Evolutionary conservation across 1,140 invertebrate species (phyloP), one percentile per base, ranked within the genome.

Genomic region (Holcopasites calliopsidis): DNA sequence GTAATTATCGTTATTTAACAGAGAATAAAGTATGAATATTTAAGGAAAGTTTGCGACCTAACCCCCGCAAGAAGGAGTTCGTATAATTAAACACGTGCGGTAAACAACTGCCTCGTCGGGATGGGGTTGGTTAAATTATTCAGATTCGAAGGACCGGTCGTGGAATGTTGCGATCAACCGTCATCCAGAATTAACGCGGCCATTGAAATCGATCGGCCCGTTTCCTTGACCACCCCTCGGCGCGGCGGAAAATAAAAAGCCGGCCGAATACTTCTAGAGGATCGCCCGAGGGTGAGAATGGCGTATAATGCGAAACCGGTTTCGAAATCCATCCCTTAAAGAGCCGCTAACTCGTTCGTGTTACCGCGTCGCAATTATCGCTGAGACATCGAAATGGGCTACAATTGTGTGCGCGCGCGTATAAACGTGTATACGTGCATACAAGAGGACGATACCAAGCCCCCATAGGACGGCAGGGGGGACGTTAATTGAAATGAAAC

Each of bases 401-500:
- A 64, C 52, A 68, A 52, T 35, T n/a, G 26, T 40, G 35, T 23
- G 47, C 13, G 33, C n/a, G 16, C n/a, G 40, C 26, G 62, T 18
- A 35, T n/a, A n/a, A n/a, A n/a, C 35, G 23, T 60, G 38, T 31
- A 61, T 16, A 44, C 26, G 2, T 26, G 31, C 31, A 38, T 54
- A 42, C 38, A 42, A 60, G 26, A 40, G 35, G 44, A 21, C 55
- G 62, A 54, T 57, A 58, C 44, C 61, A 61, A 79, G 77, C 80
- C 81, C n/a, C 77, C 70, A 44, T 55, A 70, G 60, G 76, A 79
- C 76, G 72, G n/a, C n/a, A n/a, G n/a, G 73, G 85, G 75, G 85
- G 77, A 84, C 84, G 85, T 87, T 87, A 88, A 88, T 88, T 86
- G 84, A 88, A 88, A 88, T 87, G 86, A 88, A 87, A 88, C 86